phyloP scores from a whole-genome alignment of 1,140 invertebrate genomes.

The Lasioglossum baleicum region DNA sequence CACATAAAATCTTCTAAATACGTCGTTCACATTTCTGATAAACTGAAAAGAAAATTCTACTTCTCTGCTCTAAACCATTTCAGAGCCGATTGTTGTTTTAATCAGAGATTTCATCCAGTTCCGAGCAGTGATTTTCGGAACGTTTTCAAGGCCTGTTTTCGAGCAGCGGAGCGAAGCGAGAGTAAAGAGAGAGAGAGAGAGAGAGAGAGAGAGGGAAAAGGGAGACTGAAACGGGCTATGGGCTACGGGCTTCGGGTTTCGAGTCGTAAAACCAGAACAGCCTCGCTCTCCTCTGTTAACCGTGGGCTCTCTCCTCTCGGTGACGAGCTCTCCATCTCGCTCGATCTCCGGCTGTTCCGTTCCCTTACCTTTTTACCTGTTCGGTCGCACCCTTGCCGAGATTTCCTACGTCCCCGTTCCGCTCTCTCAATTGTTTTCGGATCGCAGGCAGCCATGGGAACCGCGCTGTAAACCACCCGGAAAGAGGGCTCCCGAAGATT shows the following conservation, averaged over 20 bases:
- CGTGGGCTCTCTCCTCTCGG: too few species aligned
- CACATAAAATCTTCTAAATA: too few species aligned
- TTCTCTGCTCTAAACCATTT: too few species aligned
- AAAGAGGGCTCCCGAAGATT: conserved; percentile 19
- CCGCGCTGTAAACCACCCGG: conserved; percentile 43
- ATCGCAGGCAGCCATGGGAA: conserved; percentile 69
- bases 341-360: conserved; percentile 12
- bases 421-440: conserved; percentile 71
- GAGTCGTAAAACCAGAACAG: conserved; percentile 68
- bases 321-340: conserved; percentile 17
- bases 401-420: conserved; percentile 53
- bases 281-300: conserved; percentile 19
- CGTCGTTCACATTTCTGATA: too few species aligned
- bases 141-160: background rate
- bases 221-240: conserved; percentile 2
- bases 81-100: too few species aligned
- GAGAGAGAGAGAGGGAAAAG: background rate
- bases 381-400: conserved; percentile 33
- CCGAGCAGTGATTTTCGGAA: too few species aligned
- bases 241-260: conserved; percentile 61
- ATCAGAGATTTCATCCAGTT: too few species aligned
- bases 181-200: background rate
- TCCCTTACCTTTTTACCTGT: conserved; percentile 27
- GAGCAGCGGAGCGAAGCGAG: background rate
- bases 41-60: too few species aligned